Percentiles rank a stretch among this genome's conserved stretches.
These are phyloP conservation scores for Camponotus fellah DNA, from an alignment of 2,888 invertebrate species.

Conservation along the genomic window DNA sequence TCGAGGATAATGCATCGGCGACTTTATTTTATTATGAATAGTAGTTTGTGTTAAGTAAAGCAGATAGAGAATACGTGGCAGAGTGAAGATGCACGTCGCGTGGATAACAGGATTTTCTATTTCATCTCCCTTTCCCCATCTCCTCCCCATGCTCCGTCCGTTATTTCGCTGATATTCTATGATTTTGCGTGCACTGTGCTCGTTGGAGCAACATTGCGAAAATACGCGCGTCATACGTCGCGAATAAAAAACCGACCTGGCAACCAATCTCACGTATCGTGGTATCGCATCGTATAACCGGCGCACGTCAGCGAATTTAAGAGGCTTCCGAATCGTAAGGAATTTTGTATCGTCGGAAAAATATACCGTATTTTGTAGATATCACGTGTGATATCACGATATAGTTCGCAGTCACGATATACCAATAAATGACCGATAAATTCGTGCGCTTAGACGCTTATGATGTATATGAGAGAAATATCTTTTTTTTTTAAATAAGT, in stretches of 20 bases:
- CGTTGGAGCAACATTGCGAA: constrained; percentile 46
- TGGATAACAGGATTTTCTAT: constrained; percentile 47
- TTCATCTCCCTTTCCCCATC: constrained; percentile 35
- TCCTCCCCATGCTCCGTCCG: not conserved
- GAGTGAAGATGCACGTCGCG: constrained; percentile 11
- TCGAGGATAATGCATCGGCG: constrained; percentile 58
- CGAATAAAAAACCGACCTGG: constrained; percentile 33
- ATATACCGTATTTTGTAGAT: constrained; percentile 2
- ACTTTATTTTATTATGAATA: constrained; percentile 50
- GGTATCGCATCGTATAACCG: constrained; percentile 13
- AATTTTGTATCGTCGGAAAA: constrained; percentile 34
- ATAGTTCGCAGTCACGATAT: not conserved
- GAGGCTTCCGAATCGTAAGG: constrained; percentile 38
- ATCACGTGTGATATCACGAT: constrained; percentile 18
- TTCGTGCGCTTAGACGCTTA: not conserved
- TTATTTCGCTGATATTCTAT: constrained; percentile 39
- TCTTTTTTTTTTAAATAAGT: not conserved
- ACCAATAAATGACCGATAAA: not conserved
- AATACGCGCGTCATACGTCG: constrained; percentile 37
- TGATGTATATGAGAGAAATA: not conserved
- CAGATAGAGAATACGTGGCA: constrained; percentile 52
- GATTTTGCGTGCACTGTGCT: constrained; percentile 51
- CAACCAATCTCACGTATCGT: constrained; percentile 40
- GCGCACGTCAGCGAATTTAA: constrained; percentile 50
- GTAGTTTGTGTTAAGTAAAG: constrained; percentile 62